phyloP scores from a whole-genome alignment of 2,797 vertebrate genomes.

The Argentina silus region DNA sequence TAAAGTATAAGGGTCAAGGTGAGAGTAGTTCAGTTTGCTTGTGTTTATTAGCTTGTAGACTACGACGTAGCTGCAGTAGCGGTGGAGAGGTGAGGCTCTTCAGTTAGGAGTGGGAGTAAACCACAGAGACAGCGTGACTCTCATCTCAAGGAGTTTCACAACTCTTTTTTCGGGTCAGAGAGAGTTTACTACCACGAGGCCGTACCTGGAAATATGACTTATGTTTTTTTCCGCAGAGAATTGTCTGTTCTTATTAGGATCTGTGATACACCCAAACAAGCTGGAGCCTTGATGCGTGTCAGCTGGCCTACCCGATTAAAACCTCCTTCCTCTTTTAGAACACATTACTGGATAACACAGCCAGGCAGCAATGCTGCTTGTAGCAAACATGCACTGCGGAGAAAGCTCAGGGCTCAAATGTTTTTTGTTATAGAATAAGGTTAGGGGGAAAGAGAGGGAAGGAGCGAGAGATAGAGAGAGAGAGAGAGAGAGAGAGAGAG shows the following conservation, averaged over 20 bases:
- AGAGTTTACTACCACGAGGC: constrained; percentile 51
- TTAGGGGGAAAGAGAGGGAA: constrained; percentile 8
- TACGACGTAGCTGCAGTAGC: constrained; percentile 33
- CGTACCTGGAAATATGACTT: constrained; percentile 55
- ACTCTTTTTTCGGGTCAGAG: constrained; percentile 52
- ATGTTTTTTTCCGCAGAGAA: constrained; percentile 53
- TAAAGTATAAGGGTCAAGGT: neutral
- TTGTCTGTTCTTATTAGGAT: constrained; percentile 73
- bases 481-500: constrained; percentile 25
- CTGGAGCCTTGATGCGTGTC: constrained; percentile 59
- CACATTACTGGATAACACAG: constrained; percentile 60
- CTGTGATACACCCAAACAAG: constrained; percentile 50
- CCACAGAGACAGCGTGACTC: constrained; percentile 40
- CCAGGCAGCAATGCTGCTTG: constrained; percentile 64
- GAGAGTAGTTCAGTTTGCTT: neutral
- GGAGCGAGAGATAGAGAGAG: constrained; percentile 29
- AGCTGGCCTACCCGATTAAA: constrained; percentile 61
- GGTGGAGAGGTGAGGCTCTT: constrained; percentile 29
- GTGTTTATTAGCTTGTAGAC: constrained; percentile 24
- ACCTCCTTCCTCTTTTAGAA: constrained; percentile 61
- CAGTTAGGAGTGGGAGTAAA: constrained; percentile 35
- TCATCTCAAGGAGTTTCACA: constrained; percentile 47
- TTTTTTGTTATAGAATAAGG: constrained; percentile 46
- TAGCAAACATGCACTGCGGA: constrained; percentile 46
- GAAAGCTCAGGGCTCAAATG: constrained; percentile 34